Percentiles rank a stretch among this genome's conserved stretches.
Evolutionary conservation across 2,797 vertebrate genomes (phyloP).

Genomic region (Liasis olivaceus): DNA sequence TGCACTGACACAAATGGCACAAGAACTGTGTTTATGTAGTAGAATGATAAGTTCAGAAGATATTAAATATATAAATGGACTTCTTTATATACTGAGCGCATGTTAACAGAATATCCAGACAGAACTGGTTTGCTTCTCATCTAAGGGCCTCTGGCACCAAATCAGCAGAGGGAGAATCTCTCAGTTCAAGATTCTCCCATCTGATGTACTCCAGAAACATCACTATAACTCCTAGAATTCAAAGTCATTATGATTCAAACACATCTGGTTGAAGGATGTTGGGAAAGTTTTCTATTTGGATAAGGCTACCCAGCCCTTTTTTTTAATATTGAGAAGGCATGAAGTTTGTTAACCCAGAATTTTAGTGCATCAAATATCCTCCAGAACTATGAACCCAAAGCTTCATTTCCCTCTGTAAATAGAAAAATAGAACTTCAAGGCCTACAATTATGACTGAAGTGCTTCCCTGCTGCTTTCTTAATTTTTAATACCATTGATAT

Average conservation of each 20-base stretch:
- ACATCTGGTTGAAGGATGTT: background rate
- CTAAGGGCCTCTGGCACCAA: background rate
- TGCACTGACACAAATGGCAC: background rate
- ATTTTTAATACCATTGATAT: background rate
- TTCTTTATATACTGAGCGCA: background rate
- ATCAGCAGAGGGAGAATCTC: background rate
- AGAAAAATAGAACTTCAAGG: background rate
- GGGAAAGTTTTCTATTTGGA: background rate
- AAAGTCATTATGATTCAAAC: background rate
- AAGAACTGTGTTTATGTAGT: background rate
- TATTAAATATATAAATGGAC: background rate
- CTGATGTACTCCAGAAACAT: background rate
- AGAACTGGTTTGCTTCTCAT: background rate
- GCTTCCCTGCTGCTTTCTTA: background rate
- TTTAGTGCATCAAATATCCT: background rate
- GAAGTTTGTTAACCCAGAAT: background rate
- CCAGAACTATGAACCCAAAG: too few species aligned
- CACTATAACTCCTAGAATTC: background rate
- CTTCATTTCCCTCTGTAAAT: background rate
- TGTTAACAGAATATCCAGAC: background rate
- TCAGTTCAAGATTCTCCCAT: background rate
- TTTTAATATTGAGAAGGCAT: background rate
- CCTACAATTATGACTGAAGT: background rate
- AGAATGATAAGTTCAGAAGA: background rate
- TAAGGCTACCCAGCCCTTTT: background rate